Conservation (phyloP, 2,113 vertebrate species). For the Pyrgilauda ruficollis region DNA sequence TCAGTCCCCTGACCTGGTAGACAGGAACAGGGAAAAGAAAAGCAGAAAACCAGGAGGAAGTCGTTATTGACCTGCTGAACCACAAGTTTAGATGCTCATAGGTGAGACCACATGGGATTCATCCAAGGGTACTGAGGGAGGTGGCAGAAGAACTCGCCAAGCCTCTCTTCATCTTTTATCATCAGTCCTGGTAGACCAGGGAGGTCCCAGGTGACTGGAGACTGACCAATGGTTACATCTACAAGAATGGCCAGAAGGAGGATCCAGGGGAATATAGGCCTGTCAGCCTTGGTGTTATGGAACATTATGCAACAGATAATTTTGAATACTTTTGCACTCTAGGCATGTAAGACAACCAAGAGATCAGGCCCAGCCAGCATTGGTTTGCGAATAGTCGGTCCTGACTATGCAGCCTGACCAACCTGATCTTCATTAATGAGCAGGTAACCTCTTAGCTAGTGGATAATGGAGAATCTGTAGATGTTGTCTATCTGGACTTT, state of each 20-base stretch:
- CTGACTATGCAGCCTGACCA: neutral
- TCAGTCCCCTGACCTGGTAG: neutral
- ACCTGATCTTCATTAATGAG: neutral
- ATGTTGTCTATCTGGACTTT: neutral
- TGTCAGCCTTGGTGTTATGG: neutral
- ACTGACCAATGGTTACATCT: neutral
- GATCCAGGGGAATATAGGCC: neutral
- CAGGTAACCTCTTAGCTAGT: too few relatives aligned
- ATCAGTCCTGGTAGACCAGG: neutral
- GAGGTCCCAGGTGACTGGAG: neutral
- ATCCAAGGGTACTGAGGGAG: neutral
- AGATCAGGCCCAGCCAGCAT: neutral
- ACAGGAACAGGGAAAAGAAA: neutral
- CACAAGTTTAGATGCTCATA: neutral
- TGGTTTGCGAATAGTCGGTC: rapidly evolving
- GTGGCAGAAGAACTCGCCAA: neutral
- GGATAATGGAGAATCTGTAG: neutral
- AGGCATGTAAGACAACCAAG: neutral
- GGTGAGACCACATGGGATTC: neutral
- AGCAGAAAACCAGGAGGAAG: neutral
- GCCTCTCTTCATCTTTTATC: neutral
- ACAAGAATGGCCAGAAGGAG: neutral
- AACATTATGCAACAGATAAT: neutral
- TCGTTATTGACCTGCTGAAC: neutral
- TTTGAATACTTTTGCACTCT: neutral